phyloP scores from a whole-genome alignment of 2,797 vertebrate species.

The Yasuhikotakia modesta region DNA sequence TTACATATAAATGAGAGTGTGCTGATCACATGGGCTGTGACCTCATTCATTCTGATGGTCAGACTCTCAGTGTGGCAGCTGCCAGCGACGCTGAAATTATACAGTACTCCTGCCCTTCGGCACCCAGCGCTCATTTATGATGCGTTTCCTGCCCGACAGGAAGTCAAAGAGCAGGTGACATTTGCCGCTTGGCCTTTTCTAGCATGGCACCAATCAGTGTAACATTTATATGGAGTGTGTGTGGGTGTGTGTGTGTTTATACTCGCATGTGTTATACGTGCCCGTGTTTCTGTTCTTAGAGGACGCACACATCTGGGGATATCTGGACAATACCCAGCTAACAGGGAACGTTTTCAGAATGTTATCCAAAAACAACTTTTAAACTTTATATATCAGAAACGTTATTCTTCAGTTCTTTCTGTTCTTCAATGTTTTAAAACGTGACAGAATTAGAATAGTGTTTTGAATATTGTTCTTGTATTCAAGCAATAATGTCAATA shows the following conservation, averaged over 20 bases:
- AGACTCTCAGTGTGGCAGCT: slow-evolving; percentile 49
- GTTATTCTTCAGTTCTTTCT: no score
- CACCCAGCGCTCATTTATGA: slow-evolving; percentile 56
- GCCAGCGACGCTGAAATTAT: slow-evolving; percentile 48
- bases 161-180: slow-evolving; percentile 57
- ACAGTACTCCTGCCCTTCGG: slow-evolving; percentile 36
- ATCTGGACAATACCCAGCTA: no score
- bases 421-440: no score
- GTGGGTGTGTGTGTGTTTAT: slow-evolving; percentile 21
- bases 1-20: slow-evolving; percentile 63
- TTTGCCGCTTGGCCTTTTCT: slow-evolving; percentile 47
- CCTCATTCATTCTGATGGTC: slow-evolving; percentile 60
- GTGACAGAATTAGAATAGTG: no score
- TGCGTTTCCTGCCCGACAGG: slow-evolving; percentile 57
- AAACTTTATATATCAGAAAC: no score
- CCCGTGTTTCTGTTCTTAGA: slow-evolving; percentile 31
- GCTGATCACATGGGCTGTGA: slow-evolving; percentile 58
- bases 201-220: slow-evolving; percentile 53
- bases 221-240: slow-evolving; percentile 52
- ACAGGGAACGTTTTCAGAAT: no score
- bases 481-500: no score
- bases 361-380: no score
- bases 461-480: no score
- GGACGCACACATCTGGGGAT: no score
- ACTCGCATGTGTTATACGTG: slow-evolving; percentile 17